These are phyloP conservation scores for Chironomus tepperi DNA, from an alignment of 1,140 invertebrate species.

Conservation along the genomic window DNA sequence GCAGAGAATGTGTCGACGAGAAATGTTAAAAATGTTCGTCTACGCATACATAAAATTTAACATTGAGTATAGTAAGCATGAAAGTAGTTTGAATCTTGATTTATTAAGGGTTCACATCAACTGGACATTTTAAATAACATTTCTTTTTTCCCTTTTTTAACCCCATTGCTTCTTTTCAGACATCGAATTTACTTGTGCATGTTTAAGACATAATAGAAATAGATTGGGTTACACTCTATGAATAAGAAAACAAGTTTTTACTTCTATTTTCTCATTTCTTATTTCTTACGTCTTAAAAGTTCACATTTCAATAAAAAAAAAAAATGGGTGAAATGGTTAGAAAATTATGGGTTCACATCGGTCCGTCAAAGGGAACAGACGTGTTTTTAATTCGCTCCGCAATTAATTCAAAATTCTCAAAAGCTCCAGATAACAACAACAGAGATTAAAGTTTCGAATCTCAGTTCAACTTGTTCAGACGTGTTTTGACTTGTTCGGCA, in stretches of 20 bases:
- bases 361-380: too few relatives aligned
- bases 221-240: neutral
- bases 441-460: too few relatives aligned
- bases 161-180: neutral
- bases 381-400: too few relatives aligned
- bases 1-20: neutral
- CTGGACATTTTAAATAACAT: slow-evolving; percentile 19
- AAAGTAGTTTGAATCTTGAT: slow-evolving; percentile 16
- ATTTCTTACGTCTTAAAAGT: neutral
- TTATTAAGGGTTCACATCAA: slow-evolving; percentile 21
- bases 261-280: neutral
- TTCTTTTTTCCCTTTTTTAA: neutral
- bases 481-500: too few relatives aligned
- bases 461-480: too few relatives aligned
- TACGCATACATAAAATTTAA: neutral
- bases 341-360: too few relatives aligned
- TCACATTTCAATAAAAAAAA: slow-evolving; percentile 16
- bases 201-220: slow-evolving; percentile 13
- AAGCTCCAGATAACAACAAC: too few relatives aligned
- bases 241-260: slow-evolving; percentile 18
- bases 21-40: neutral
- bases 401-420: too few relatives aligned
- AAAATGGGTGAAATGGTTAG: slow-evolving; percentile 2
- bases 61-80: neutral
- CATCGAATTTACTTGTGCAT: neutral